A percentile compares a stretch with the other conserved stretches of the same genome.
Conservation (phyloP, 1,140 invertebrate genomes). For the Nautilus pompilius region DNA sequence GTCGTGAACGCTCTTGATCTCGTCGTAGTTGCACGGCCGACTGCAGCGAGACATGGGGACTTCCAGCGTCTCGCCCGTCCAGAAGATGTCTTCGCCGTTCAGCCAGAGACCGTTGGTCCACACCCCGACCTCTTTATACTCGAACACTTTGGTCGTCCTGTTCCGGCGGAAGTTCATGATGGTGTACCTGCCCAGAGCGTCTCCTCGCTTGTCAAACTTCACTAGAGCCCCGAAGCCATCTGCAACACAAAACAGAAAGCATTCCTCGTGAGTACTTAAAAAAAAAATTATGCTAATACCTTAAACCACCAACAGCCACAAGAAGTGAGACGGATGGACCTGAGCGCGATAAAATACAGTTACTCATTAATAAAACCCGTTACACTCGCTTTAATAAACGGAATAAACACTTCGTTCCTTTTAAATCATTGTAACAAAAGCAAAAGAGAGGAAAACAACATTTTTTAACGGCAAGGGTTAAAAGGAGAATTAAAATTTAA, state of each 20-base stretch:
- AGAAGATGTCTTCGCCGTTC: conserved; percentile 36
- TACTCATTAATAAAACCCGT: too few species aligned
- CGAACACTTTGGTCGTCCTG: conserved; percentile 31
- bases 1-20: conserved; percentile 87
- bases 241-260: conserved; percentile 22
- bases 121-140: conserved; percentile 43
- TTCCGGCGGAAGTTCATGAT: conserved; percentile 54
- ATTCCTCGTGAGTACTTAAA: not conserved
- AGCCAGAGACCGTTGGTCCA: conserved; percentile 40
- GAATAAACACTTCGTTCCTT: too few species aligned
- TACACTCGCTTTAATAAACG: too few species aligned
- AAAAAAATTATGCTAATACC: not conserved
- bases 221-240: conserved; percentile 46
- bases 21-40: conserved; percentile 63
- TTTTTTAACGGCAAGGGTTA: too few species aligned
- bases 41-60: conserved; percentile 67
- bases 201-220: conserved; percentile 55
- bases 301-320: not conserved
- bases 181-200: conserved; percentile 57
- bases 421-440: too few species aligned
- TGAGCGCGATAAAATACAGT: too few species aligned
- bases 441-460: too few species aligned
- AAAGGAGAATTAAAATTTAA: too few species aligned
- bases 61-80: conserved; percentile 40
- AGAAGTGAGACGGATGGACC: not conserved